These are phyloP conservation scores for Teleogryllus oceanicus DNA, from an alignment of 2,888 invertebrate genomes.

Conservation along the genomic window DNA sequence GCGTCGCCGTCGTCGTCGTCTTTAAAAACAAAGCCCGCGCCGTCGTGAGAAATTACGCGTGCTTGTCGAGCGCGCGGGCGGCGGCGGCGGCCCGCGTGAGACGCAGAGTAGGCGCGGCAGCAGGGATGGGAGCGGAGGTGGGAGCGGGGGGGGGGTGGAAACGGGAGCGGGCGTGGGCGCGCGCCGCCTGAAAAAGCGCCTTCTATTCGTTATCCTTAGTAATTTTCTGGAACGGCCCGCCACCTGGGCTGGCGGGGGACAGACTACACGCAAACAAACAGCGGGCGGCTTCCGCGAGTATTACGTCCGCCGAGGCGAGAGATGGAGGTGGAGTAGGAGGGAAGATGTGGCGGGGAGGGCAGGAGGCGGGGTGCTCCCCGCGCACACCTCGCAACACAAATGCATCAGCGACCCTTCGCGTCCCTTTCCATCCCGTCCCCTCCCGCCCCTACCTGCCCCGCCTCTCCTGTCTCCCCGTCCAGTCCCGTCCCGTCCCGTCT, in stretches of 20 bases:
- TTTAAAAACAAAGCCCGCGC: conserved; percentile 18
- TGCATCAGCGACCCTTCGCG: too few relatives aligned
- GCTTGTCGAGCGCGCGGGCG: neutral
- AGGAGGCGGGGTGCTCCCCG: too few relatives aligned
- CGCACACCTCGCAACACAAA: too few relatives aligned
- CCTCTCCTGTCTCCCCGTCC: too few relatives aligned
- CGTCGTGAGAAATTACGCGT: neutral
- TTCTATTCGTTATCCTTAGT: conserved; percentile 9
- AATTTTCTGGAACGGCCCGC: conserved; percentile 18
- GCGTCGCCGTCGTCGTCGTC: neutral
- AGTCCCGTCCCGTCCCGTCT: too few relatives aligned
- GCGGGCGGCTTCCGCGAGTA: conserved; percentile 2
- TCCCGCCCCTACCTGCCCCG: too few relatives aligned
- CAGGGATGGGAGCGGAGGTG: neutral
- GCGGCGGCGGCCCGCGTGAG: neutral
- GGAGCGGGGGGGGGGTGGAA: neutral
- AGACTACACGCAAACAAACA: conserved; percentile 2
- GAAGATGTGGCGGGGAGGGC: too few relatives aligned
- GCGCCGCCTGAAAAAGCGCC: neutral
- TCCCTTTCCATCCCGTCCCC: too few relatives aligned
- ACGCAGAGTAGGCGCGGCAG: neutral
- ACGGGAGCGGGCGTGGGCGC: neutral
- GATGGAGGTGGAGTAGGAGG: neutral
- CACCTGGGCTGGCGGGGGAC: conserved; percentile 1
- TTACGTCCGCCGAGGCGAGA: neutral